Conservation (phyloP, 2,888 invertebrate species). For the Amphipyra berbera region DNA sequence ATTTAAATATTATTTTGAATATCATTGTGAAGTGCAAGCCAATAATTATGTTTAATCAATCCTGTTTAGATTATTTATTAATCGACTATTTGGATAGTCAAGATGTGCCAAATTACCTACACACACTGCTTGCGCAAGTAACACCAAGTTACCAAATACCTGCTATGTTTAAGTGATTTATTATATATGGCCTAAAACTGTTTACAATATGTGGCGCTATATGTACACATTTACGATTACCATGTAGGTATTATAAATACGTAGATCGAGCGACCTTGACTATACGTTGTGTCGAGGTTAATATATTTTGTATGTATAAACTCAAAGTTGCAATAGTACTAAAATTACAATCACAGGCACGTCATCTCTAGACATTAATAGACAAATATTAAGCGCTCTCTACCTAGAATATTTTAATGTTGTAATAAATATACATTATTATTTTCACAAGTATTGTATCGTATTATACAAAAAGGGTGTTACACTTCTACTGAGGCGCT, state of each 20-base stretch:
- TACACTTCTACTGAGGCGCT: too few species aligned
- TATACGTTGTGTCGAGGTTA: conserved; percentile 37
- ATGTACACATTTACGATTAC: conserved; percentile 12
- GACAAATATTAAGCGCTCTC: too few species aligned
- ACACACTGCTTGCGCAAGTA: conserved; percentile 5
- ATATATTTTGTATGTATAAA: conserved; percentile 2
- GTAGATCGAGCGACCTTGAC: conserved; percentile 30
- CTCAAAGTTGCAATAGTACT: too few species aligned
- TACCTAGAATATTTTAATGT: too few species aligned
- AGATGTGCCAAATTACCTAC: conserved; percentile 13
- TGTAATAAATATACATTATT: too few species aligned
- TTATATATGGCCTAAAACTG: conserved; percentile 8
- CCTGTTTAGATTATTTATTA: neutral
- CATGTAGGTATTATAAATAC: conserved; percentile 11
- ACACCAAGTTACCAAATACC: neutral
- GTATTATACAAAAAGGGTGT: too few species aligned
- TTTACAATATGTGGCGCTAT: conserved; percentile 4
- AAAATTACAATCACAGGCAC: too few species aligned
- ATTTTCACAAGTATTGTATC: too few species aligned
- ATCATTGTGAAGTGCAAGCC: neutral
- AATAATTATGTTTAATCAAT: neutral
- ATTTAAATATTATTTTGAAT: neutral
- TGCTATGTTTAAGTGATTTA: neutral
- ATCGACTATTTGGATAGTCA: conserved; percentile 1
- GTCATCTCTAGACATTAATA: too few species aligned